Evolutionary conservation across 2,888 invertebrate species (phyloP).

Genomic region (Anticlea derivata): DNA sequence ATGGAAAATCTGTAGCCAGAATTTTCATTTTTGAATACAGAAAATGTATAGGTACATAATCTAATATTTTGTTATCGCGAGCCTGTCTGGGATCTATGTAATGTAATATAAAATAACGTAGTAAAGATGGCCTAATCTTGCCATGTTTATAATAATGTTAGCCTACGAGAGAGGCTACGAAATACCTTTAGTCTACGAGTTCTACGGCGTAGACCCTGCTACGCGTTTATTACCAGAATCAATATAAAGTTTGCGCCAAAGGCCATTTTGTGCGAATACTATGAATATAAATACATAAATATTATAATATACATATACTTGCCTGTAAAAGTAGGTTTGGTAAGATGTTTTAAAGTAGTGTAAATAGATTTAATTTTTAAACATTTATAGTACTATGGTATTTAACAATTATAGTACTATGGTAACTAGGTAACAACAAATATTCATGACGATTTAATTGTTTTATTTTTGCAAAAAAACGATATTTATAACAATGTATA

Average conservation of each 20-base stretch:
- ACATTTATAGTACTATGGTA: neutral
- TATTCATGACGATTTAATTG: neutral
- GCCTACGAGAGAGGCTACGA: too few relatives aligned
- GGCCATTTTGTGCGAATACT: neutral
- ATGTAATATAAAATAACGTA: neutral
- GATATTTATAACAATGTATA: neutral
- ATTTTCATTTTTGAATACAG: neutral
- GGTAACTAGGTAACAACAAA: neutral
- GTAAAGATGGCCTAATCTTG: conserved; percentile 6
- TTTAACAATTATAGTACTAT: conserved; percentile 1
- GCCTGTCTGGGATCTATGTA: neutral
- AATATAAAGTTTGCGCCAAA: neutral
- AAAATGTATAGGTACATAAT: too few relatives aligned
- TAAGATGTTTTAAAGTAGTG: conserved; percentile 14
- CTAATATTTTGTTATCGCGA: neutral
- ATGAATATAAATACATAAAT: conserved; percentile 6
- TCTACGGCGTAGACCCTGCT: conserved; percentile 12
- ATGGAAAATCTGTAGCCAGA: neutral
- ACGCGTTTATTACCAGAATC: conserved; percentile 1
- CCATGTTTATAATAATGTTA: neutral
- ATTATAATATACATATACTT: neutral
- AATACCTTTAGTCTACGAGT: conserved; percentile 1
- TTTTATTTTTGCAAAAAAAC: conserved; percentile 2
- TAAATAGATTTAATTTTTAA: conserved; percentile 30
- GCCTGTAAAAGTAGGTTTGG: conserved; percentile 2